A percentile compares a stretch with the other conserved stretches of the same genome.
phyloP scores from a whole-genome alignment of 2,797 vertebrate species.

The Geotrypetes seraphini region DNA sequence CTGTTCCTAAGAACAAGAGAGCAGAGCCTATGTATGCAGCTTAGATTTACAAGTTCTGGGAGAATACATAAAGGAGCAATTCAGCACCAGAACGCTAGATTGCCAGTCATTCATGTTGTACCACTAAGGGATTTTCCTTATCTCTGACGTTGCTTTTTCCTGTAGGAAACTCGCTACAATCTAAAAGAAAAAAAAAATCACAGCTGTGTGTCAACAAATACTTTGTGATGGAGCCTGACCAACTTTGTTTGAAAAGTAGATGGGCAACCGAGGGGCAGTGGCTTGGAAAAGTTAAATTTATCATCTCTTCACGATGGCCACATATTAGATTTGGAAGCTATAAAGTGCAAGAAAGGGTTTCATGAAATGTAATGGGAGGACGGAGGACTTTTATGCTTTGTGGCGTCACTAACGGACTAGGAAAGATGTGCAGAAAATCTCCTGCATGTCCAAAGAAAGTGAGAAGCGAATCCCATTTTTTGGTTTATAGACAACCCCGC shows the following conservation, averaged over 20 bases:
- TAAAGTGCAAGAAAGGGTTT: not conserved
- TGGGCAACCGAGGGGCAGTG: not conserved
- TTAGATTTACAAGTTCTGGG: not conserved
- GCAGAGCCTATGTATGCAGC: not conserved
- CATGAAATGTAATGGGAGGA: too few species aligned
- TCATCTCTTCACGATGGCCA: not conserved
- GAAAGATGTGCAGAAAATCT: too few species aligned
- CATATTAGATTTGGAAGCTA: slow-evolving; percentile 8
- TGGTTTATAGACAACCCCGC: too few species aligned
- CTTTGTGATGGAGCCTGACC: not conserved
- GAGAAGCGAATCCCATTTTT: too few species aligned
- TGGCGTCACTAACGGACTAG: too few species aligned
- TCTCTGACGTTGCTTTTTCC: slow-evolving; percentile 26
- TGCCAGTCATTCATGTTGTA: slow-evolving; percentile 10
- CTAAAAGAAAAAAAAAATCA: not conserved
- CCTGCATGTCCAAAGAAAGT: too few species aligned
- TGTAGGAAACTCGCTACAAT: slow-evolving; percentile 23
- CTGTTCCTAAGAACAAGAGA: too few species aligned
- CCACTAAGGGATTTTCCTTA: slow-evolving; percentile 20
- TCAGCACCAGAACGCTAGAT: slow-evolving; percentile 3
- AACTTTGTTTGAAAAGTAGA: not conserved
- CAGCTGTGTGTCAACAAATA: slow-evolving; percentile 9
- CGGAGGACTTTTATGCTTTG: too few species aligned
- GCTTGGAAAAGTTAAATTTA: not conserved
- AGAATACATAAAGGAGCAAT: not conserved